Base-by-base conservation (phyloP, 2,888 invertebrate genomes). In the Papilio protenor region DNA sequence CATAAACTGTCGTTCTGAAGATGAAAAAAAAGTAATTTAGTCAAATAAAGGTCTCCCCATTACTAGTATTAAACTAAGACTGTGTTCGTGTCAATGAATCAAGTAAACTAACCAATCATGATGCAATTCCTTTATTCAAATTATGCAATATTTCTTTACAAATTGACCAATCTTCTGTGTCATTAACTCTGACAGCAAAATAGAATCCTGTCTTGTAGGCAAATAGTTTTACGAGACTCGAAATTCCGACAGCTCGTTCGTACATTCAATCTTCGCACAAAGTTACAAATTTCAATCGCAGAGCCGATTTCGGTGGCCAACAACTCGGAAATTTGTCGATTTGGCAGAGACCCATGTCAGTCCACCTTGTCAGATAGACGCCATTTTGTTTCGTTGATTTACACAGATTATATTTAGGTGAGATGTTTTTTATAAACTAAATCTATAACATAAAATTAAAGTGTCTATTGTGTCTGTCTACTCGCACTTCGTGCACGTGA, bases 261-360 rank as follows among this genome's bases (percentile, higher is more conserved):
- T 10, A 18, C 64, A 33, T 73, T 73, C 72, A 72, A 72, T 52
- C 18, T 72, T 72, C 72, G 55, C 33, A 55, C 72, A 55, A 52
- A 72, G 72, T 72, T 49, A 72, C 72, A 49, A 72, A 72, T 72
- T 72, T 72, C 72, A 72, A 72, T 72, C 72, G 49, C 18, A 72
- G 55, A 27, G 52, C 52, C 71, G 49, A 72, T 72, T 72, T 72
- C 71, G 49, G 49, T 72, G 52, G 23, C 49, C 52, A 72, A 52
- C 52, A 72, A 72, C 71, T 72, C 55, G 71, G 71, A 72, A 72
- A 72, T 47, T 72, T 72, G 71, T 52, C 71, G 71, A 72, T 52
- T 72, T 72, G 71, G 49, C 49, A 33, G 52, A 23, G 52, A 72
- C 71, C 71, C 71, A 52, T 27, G 71, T 72, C 71, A 72, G 21